Percentiles rank a stretch among this genome's conserved stretches.
Evolutionary conservation across 2,113 vertebrate species (phyloP).

Genomic region (Hippolais icterina): DNA sequence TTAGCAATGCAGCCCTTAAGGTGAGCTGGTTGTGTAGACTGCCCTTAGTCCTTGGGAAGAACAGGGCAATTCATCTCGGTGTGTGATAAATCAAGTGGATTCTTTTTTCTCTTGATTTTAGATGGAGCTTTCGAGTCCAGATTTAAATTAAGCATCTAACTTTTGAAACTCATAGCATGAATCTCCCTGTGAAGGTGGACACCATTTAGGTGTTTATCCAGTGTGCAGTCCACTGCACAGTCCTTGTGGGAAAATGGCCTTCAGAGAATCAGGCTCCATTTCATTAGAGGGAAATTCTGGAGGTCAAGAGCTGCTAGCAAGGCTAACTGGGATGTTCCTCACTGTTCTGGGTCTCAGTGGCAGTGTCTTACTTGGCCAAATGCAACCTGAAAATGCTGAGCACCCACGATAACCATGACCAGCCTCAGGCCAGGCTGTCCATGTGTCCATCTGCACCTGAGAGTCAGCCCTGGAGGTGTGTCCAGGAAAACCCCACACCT

Average conservation of each 20-base stretch:
- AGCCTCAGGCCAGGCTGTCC: background rate
- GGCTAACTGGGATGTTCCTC: background rate
- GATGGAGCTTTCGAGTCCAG: background rate
- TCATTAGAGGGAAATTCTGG: background rate
- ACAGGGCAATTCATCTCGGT: background rate
- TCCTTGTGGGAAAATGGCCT: background rate
- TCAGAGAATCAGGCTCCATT: background rate
- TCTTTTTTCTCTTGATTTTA: background rate
- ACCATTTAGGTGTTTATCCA: background rate
- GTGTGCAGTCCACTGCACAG: background rate
- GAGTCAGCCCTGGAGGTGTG: background rate
- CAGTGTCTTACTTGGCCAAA: background rate
- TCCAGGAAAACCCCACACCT: background rate
- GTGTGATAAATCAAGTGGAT: background rate
- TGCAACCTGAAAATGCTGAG: background rate
- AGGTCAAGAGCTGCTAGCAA: background rate
- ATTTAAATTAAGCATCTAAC: background rate
- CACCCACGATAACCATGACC: background rate
- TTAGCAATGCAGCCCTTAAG: background rate
- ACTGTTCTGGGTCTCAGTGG: background rate
- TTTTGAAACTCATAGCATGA: background rate
- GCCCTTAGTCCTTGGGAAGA: background rate
- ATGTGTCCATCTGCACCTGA: background rate
- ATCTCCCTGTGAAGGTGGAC: background rate
- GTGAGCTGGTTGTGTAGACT: background rate